Conservation (phyloP, 2,113 vertebrate species). For the Myrmecobius fasciatus region DNA sequence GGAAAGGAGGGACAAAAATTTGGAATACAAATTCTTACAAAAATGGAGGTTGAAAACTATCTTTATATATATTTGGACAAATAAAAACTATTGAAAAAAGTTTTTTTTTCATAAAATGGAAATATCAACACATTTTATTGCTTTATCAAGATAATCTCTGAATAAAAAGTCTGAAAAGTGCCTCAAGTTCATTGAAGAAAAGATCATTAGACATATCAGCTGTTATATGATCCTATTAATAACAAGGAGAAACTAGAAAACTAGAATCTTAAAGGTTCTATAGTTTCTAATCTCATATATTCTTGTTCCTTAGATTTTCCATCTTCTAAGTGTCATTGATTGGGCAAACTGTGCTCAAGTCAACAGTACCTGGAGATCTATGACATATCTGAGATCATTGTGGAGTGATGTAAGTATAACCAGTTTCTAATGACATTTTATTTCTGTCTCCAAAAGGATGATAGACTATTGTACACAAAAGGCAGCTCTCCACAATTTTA, state of each 20-base stretch:
- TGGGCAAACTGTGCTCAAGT: constrained; percentile 79
- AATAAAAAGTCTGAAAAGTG: constrained; percentile 7
- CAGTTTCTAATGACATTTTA: background rate
- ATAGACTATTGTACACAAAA: background rate
- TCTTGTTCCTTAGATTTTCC: constrained; percentile 80
- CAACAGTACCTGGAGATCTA: constrained; percentile 76
- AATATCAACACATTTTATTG: constrained; percentile 9
- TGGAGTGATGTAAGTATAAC: constrained; percentile 82
- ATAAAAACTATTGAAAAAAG: no score
- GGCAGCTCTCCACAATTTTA: background rate
- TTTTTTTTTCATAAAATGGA: constrained; percentile 3
- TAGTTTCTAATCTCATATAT: constrained; percentile 39
- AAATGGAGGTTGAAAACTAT: no score
- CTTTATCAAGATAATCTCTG: constrained; percentile 11
- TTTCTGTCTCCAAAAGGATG: constrained; percentile 9
- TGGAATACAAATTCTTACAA: no score
- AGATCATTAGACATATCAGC: background rate
- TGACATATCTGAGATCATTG: constrained; percentile 75
- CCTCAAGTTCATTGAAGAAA: background rate
- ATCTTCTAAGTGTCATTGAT: constrained; percentile 79
- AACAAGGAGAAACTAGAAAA: background rate
- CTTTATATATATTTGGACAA: no score
- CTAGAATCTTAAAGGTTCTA: background rate
- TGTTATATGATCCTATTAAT: constrained; percentile 10
- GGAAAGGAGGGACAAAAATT: no score